A percentile compares a stretch with the other conserved stretches of the same genome.
Evolutionary conservation across 2,888 invertebrate species (phyloP).

Genomic region (Acronicta psi): DNA sequence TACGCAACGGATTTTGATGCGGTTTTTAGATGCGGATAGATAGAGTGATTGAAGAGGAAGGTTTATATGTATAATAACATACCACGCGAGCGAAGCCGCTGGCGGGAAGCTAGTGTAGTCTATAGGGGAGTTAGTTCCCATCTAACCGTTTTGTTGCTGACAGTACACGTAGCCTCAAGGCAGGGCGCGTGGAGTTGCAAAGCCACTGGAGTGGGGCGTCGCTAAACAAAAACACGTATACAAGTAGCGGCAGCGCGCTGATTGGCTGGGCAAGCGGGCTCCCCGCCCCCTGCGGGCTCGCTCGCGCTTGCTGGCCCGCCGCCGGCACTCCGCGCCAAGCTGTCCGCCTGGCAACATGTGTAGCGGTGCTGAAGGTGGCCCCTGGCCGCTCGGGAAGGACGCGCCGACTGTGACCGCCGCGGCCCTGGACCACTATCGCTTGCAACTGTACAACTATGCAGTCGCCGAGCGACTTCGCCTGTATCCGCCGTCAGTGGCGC

Average conservation of each 20-base stretch:
- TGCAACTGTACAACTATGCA: slow-evolving; percentile 96
- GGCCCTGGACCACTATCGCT: slow-evolving; percentile 94
- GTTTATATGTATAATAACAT: too few relatives aligned
- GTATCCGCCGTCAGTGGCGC: slow-evolving; percentile 90
- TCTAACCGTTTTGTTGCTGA: slow-evolving; percentile 60
- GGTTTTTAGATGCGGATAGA: too few relatives aligned
- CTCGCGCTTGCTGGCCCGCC: slow-evolving; percentile 56
- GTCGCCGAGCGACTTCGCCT: slow-evolving; percentile 94
- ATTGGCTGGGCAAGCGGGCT: slow-evolving; percentile 70
- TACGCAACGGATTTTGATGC: too few relatives aligned
- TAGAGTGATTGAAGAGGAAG: too few relatives aligned
- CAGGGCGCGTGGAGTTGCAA: slow-evolving; percentile 81
- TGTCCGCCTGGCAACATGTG: slow-evolving; percentile 82
- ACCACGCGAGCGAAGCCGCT: too few relatives aligned
- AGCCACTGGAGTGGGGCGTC: slow-evolving; percentile 86
- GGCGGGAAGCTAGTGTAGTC: too few relatives aligned
- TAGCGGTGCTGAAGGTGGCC: slow-evolving; percentile 85
- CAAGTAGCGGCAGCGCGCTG: slow-evolving; percentile 76
- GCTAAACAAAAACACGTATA: slow-evolving; percentile 89
- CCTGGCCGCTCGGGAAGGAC: slow-evolving; percentile 86
- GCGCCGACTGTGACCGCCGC: slow-evolving; percentile 84
- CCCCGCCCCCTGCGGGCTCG: slow-evolving; percentile 58
- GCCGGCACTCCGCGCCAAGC: slow-evolving; percentile 76
- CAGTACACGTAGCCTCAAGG: slow-evolving; percentile 81
- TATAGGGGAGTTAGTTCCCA: not conserved